Percentiles rank a stretch among this genome's conserved stretches.
Conservation (phyloP, 2,888 invertebrate species). For the Malachius bipustulatus region DNA sequence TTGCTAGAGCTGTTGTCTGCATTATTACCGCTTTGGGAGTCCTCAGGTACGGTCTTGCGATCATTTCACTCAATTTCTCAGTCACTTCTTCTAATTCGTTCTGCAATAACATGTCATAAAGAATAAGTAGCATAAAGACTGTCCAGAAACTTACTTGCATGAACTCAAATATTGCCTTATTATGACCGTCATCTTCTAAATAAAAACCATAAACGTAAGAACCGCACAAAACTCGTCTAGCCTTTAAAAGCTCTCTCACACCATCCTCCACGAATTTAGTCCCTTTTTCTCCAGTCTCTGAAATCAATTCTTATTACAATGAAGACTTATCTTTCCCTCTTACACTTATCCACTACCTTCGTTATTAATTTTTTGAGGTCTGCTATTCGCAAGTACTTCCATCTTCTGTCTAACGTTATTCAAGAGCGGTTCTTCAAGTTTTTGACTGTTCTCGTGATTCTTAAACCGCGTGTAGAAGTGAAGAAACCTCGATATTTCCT, state of each 20-base stretch:
- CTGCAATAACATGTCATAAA: slow-evolving; percentile 37
- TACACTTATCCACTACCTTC: too few species aligned
- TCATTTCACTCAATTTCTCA: slow-evolving; percentile 53
- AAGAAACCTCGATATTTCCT: slow-evolving; percentile 52
- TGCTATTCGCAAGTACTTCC: slow-evolving; percentile 45
- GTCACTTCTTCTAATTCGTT: slow-evolving; percentile 55
- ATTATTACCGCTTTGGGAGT: slow-evolving; percentile 51
- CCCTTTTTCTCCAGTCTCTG: slow-evolving; percentile 35
- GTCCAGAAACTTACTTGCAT: too few species aligned
- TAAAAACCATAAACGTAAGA: slow-evolving; percentile 59
- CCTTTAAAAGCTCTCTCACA: slow-evolving; percentile 49
- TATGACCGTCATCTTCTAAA: slow-evolving; percentile 50
- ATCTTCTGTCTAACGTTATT: slow-evolving; percentile 49
- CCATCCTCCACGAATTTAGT: slow-evolving; percentile 52
- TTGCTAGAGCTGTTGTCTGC: slow-evolving; percentile 46
- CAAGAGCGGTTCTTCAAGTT: slow-evolving; percentile 49
- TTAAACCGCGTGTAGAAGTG: slow-evolving; percentile 53
- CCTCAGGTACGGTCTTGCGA: slow-evolving; percentile 48
- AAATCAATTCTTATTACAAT: slow-evolving; percentile 14
- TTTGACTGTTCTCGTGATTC: slow-evolving; percentile 52
- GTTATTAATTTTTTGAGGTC: slow-evolving; percentile 31
- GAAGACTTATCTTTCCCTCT: too few species aligned
- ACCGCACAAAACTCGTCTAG: slow-evolving; percentile 49
- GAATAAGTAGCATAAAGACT: too few species aligned
- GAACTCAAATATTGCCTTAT: slow-evolving; percentile 54